Evolutionary conservation across 2,113 vertebrate genomes (phyloP).

Genomic region (Ceyx melanurus): DNA sequence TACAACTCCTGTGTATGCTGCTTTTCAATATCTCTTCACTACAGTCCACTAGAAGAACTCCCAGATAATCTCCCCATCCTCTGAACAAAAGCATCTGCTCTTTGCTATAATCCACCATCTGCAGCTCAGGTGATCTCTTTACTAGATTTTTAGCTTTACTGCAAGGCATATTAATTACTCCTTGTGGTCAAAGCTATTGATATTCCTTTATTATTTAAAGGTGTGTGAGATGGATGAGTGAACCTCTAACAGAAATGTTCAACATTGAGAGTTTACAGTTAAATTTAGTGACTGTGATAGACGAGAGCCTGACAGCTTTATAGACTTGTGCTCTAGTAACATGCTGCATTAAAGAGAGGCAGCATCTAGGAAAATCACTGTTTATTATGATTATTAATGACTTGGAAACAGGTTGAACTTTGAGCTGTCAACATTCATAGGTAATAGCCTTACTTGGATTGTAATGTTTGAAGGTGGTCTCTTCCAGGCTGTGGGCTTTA

Average conservation of each 20-base stretch:
- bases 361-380: not conserved
- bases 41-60: not conserved
- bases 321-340: not conserved
- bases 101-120: not conserved
- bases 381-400: not conserved
- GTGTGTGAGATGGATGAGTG: not conserved
- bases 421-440: not conserved
- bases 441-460: not conserved
- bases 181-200: not conserved
- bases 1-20: not conserved
- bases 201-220: not conserved
- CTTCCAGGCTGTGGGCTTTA: not conserved
- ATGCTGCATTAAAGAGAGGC: not conserved
- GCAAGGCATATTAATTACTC: not conserved
- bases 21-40: not conserved
- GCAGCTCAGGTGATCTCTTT: not conserved
- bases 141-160: not conserved
- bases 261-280: not conserved
- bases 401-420: not conserved
- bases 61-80: not conserved
- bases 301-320: not conserved
- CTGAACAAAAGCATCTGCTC: not conserved
- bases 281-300: not conserved
- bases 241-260: not conserved
- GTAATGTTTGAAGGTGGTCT: not conserved